Evolutionary conservation across 2,888 invertebrate genomes (phyloP).

Genomic region (Leptinotarsa juncta): DNA sequence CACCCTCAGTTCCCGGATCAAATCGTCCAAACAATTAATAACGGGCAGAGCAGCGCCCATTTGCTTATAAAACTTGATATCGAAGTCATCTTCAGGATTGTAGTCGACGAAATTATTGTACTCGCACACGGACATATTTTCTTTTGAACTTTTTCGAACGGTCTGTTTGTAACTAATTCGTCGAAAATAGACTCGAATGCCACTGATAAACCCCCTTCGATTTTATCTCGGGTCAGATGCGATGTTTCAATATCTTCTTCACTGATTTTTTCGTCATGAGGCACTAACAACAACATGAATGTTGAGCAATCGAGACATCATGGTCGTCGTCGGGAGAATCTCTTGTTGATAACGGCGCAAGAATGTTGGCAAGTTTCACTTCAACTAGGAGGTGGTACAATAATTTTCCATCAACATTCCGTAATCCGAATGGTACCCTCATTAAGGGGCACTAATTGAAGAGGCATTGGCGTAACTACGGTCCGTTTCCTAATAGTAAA

Average conservation of each 20-base stretch:
- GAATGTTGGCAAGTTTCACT: slow-evolving; percentile 1
- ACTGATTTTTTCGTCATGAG: background rate
- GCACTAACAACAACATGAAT: background rate
- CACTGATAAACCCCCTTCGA: slow-evolving; percentile 4
- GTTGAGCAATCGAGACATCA: background rate
- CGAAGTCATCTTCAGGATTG: slow-evolving; percentile 45
- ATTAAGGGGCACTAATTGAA: no score
- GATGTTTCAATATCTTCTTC: background rate
- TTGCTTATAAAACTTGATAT: slow-evolving; percentile 55
- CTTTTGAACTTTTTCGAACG: background rate
- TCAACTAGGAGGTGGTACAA: background rate
- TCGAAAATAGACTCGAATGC: background rate
- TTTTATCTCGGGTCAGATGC: slow-evolving; percentile 11
- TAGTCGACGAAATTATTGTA: background rate
- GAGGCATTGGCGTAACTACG: no score
- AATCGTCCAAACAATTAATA: slow-evolving; percentile 69
- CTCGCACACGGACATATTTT: slow-evolving; percentile 10
- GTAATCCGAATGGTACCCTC: background rate
- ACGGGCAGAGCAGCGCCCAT: slow-evolving; percentile 56
- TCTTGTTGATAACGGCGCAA: slow-evolving; percentile 12
- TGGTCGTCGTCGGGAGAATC: background rate
- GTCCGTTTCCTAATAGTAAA: no score
- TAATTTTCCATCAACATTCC: background rate
- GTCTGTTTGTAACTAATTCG: no score
- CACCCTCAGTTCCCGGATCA: slow-evolving; percentile 77